Percentiles rank a stretch among this genome's conserved stretches.
These are phyloP conservation scores for Cyrtorhinus lividipennis DNA, from an alignment of 1,140 invertebrate species.

Conservation along the genomic window DNA sequence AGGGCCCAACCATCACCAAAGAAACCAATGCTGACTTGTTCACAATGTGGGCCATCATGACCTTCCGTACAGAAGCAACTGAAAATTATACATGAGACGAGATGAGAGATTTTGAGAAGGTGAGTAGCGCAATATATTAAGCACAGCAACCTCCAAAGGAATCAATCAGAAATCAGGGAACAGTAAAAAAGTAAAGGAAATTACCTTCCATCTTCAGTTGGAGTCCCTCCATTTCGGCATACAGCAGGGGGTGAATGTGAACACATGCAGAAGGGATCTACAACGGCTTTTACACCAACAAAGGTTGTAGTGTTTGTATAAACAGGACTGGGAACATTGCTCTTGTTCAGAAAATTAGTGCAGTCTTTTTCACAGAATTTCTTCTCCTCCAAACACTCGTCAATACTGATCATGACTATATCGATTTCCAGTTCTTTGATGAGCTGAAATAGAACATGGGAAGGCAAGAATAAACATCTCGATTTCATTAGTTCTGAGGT, in stretches of 20 bases:
- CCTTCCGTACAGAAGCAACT: conserved; percentile 49
- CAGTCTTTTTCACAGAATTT: conserved; percentile 56
- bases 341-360: conserved; percentile 51
- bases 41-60: conserved; percentile 75
- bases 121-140: not conserved
- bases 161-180: not conserved
- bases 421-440: conserved; percentile 52
- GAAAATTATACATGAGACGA: conserved; percentile 21
- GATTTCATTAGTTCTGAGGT: not conserved
- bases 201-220: conserved; percentile 39
- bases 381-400: conserved; percentile 66
- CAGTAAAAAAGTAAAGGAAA: too few species aligned
- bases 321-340: conserved; percentile 55
- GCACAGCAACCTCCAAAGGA: not conserved
- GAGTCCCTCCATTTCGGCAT: conserved; percentile 59
- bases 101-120: conserved; percentile 1
- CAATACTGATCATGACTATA: conserved; percentile 72
- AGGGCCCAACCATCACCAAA: conserved; percentile 74
- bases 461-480: not conserved
- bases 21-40: conserved; percentile 75
- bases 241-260: conserved; percentile 29
- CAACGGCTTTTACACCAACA: conserved; percentile 67
- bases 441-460: conserved; percentile 32
- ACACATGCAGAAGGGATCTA: conserved; percentile 60
- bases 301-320: conserved; percentile 82